Evolutionary conservation across 2,888 invertebrate species (phyloP), one percentile per base, ranked within the genome.

Genomic region (Spialia ferax): DNA sequence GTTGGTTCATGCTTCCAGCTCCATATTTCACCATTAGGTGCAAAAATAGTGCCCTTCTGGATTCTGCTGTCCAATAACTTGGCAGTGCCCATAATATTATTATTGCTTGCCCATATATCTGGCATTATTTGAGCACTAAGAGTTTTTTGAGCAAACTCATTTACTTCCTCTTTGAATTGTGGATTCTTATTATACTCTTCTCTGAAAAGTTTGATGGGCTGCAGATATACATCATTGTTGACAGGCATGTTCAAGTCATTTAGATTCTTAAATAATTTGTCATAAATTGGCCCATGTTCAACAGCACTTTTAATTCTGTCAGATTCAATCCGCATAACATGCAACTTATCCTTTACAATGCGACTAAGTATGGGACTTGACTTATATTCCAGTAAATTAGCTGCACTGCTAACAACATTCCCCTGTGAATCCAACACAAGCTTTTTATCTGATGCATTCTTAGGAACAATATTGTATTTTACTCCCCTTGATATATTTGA

Each of bases 231-330:
- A 75, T 95, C 95, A 74, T 91, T 88, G 3, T 86, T 83, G 22
- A 94, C 88, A 0, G 94, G 87, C 71, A 95, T 91, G 70, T 94
- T 94, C 63, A 94, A 87, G 48, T 94, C 94, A 54, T 87, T 90
- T 26, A 95, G 81, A 70, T 94, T 90, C 68, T 93, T 94, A 68
- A 95, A 90, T 4, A 95, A 81, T 73, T 94, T 94, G 70, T 95
- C 95, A 72, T 95, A 95, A 35, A 95, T 93, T 0, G 95, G 94
- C 0, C 94, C 94, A 77, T 95, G 95, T 76, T 94, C 93, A 0
- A 95, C 91, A 0, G 94, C 95, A 74, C 95, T 95, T 74, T 95
- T 95, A 26, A 95, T 93, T 73, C 94, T 88, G 66, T 94, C 93
- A 0, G 93, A 94, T 75, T 95, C 94, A 23, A 95, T 93, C 5